phyloP scores from a whole-genome alignment of 1,140 invertebrate species.

The Drosophila nannoptera region DNA sequence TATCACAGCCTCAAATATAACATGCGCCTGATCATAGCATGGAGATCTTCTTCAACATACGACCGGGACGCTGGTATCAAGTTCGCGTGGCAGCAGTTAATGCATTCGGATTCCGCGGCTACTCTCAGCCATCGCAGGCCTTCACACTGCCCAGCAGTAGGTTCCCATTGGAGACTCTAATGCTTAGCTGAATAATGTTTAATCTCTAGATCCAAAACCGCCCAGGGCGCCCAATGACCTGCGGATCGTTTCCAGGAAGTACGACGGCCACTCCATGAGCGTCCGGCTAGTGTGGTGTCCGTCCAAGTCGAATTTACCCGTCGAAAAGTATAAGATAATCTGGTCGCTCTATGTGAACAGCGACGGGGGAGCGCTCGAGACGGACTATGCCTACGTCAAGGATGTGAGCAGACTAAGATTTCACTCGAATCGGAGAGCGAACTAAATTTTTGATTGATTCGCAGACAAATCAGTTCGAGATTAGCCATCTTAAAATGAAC shows the following conservation, averaged over 20 bases:
- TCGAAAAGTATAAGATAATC: constrained; percentile 80
- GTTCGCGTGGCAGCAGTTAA: constrained; percentile 87
- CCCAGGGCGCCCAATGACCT: constrained; percentile 84
- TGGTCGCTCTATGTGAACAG: constrained; percentile 71
- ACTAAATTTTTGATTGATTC: neutral
- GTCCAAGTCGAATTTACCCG: constrained; percentile 83
- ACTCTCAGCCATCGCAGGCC: constrained; percentile 82
- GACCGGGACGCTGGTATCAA: constrained; percentile 87
- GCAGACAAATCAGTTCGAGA: constrained; percentile 77
- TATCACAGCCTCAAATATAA: neutral
- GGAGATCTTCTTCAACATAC: constrained; percentile 82
- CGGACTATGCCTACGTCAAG: constrained; percentile 59
- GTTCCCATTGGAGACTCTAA: constrained; percentile 19
- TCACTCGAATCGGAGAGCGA: neutral
- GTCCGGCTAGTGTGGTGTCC: constrained; percentile 83
- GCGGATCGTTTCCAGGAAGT: constrained; percentile 81
- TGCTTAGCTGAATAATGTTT: neutral
- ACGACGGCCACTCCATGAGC: constrained; percentile 81
- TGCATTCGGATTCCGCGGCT: constrained; percentile 84
- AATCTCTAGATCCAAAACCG: constrained; percentile 81
- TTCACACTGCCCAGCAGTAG: constrained; percentile 82
- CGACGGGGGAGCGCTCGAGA: constrained; percentile 57
- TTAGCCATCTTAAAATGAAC: constrained; percentile 82
- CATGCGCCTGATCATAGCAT: constrained; percentile 53
- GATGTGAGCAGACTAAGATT: constrained; percentile 71